These are phyloP conservation scores for Malurus melanocephalus DNA, from an alignment of 2,113 vertebrate genomes.

Conservation along the genomic window DNA sequence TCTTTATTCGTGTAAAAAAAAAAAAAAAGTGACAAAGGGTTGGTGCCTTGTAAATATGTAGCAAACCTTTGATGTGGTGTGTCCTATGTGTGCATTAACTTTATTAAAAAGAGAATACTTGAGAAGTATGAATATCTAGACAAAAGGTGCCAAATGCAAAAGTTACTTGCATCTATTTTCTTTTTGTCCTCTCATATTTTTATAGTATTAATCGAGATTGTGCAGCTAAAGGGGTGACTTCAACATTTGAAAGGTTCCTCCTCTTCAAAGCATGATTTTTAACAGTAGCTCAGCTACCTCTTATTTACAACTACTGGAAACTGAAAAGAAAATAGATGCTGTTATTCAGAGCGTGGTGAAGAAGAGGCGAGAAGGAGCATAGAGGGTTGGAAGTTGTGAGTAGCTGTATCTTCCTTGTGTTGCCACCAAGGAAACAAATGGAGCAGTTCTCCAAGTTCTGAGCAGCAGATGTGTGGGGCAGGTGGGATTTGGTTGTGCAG, in stretches of 20 bases:
- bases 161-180: slow-evolving; percentile 76
- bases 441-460: neutral
- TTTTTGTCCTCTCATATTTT: slow-evolving; percentile 71
- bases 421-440: neutral
- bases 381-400: slow-evolving; percentile 39
- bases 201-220: slow-evolving; percentile 71
- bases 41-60: slow-evolving; percentile 86
- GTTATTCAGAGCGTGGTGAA: slow-evolving; percentile 53
- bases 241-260: slow-evolving; percentile 70
- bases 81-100: slow-evolving; percentile 80
- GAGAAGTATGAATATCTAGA: slow-evolving; percentile 77
- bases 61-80: slow-evolving; percentile 76
- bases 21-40: slow-evolving; percentile 72
- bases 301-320: slow-evolving; percentile 76
- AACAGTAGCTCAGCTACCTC: slow-evolving; percentile 77
- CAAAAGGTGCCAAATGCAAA: slow-evolving; percentile 81
- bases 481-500: neutral
- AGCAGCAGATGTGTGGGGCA: slow-evolving; percentile 19
- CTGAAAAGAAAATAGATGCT: slow-evolving; percentile 70
- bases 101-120: slow-evolving; percentile 79
- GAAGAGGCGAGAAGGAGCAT: slow-evolving; percentile 44
- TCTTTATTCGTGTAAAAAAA: slow-evolving; percentile 66
- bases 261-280: slow-evolving; percentile 68
- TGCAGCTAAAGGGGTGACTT: slow-evolving; percentile 70
- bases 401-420: neutral